Conservation (phyloP, 2,888 invertebrate genomes). For the Alcis repandata region DNA sequence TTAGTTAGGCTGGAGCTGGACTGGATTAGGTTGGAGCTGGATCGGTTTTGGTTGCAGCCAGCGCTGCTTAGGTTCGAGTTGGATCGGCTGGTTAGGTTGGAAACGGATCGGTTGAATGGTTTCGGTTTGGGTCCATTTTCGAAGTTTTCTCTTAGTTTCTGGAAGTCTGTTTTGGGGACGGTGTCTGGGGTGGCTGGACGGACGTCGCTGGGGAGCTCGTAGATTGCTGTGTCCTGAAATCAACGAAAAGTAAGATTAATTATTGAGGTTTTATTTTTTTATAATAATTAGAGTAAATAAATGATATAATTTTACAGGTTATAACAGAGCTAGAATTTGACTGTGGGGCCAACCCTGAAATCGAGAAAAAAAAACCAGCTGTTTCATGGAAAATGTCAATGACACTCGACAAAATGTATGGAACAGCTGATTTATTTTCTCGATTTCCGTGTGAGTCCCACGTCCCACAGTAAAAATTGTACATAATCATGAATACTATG, state of each 20-base stretch:
- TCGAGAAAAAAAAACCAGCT: too few species aligned
- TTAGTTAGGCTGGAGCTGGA: neutral
- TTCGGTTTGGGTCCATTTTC: conserved; percentile 54
- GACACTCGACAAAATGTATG: too few species aligned
- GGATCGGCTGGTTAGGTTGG: conserved; percentile 5
- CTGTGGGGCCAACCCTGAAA: too few species aligned
- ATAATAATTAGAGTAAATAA: too few species aligned
- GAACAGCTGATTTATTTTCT: too few species aligned
- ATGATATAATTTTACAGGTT: too few species aligned
- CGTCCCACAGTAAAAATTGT: too few species aligned
- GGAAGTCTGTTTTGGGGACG: conserved; percentile 63
- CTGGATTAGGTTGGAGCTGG: too few species aligned
- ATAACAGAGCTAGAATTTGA: too few species aligned
- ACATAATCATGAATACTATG: too few species aligned
- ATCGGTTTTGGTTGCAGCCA: neutral
- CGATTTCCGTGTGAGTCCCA: too few species aligned
- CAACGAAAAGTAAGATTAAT: conserved; percentile 6
- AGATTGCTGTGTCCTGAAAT: conserved; percentile 74
- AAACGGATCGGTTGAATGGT: neutral
- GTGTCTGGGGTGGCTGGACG: conserved; percentile 58
- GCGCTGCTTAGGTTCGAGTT: neutral
- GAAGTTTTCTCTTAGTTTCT: conserved; percentile 70
- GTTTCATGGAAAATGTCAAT: too few species aligned
- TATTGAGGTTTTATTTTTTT: neutral
- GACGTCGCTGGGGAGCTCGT: conserved; percentile 72